phyloP scores from a whole-genome alignment of 2,888 invertebrate genomes.

The Shargacucullia verbasci region DNA sequence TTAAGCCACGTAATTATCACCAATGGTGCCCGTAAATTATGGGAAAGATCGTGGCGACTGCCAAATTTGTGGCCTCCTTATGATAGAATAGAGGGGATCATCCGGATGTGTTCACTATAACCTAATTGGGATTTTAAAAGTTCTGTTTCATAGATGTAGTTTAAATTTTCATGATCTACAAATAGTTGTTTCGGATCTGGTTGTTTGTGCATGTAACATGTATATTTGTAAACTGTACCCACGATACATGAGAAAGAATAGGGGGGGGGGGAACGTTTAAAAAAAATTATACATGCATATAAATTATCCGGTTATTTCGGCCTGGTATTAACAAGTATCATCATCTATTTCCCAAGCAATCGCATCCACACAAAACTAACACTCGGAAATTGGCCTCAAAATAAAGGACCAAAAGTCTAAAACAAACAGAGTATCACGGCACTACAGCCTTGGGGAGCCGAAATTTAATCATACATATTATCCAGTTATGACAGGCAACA shows the following conservation, averaged over 20 bases:
- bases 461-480: conserved; percentile 86
- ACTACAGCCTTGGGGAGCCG: conserved; percentile 78
- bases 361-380: conserved; percentile 65
- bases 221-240: too few relatives aligned
- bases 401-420: conserved; percentile 76
- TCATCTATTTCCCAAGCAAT: background rate
- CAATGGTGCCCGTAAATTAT: conserved; percentile 78
- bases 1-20: conserved; percentile 79
- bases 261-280: too few relatives aligned
- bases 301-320: too few relatives aligned
- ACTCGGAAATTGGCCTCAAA: conserved; percentile 68
- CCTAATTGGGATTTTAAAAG: too few relatives aligned
- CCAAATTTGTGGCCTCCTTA: conserved; percentile 71
- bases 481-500: conserved; percentile 82
- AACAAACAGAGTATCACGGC: conserved; percentile 82
- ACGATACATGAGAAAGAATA: too few relatives aligned
- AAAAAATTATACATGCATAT: too few relatives aligned
- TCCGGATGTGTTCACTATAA: background rate
- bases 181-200: too few relatives aligned
- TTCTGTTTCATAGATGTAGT: too few relatives aligned
- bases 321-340: background rate
- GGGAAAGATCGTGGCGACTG: conserved; percentile 73
- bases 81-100: conserved; percentile 62
- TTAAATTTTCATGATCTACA: too few relatives aligned
- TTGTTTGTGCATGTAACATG: too few relatives aligned